These are phyloP conservation scores for Glaucidium brasilianum DNA, from an alignment of 2,113 vertebrate genomes.

Conservation along the genomic window DNA sequence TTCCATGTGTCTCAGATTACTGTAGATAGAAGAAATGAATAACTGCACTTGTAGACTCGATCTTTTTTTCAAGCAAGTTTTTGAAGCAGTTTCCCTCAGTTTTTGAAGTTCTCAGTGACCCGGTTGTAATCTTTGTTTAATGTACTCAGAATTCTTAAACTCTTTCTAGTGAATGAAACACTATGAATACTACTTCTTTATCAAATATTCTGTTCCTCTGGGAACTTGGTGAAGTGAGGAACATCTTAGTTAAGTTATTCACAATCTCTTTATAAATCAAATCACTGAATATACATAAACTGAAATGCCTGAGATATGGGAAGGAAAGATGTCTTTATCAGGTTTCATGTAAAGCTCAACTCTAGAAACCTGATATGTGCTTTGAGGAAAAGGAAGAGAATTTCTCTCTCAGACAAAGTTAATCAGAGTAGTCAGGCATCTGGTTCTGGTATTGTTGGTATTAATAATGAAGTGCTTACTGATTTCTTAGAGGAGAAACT, in stretches of 20 bases:
- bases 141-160: slow-evolving; percentile 22
- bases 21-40: background rate
- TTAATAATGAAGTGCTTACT: background rate
- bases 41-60: background rate
- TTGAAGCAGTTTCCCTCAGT: background rate
- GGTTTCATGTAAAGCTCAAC: background rate
- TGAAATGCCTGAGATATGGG: background rate
- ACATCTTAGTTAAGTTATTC: slow-evolving; percentile 26
- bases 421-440: background rate
- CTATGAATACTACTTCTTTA: slow-evolving; percentile 33
- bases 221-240: slow-evolving; percentile 23
- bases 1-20: background rate
- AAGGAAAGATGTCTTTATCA: background rate
- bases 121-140: slow-evolving; percentile 46
- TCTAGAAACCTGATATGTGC: background rate
- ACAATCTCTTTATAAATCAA: slow-evolving; percentile 28
- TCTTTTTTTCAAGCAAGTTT: background rate
- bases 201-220: slow-evolving; percentile 45
- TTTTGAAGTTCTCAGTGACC: background rate
- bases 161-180: slow-evolving; percentile 19
- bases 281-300: slow-evolving; percentile 24
- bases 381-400: background rate
- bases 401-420: background rate
- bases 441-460: background rate
- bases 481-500: background rate